These are phyloP conservation scores for Hanleya hanleyi DNA, from an alignment of 2,888 invertebrate species.

Conservation along the genomic window DNA sequence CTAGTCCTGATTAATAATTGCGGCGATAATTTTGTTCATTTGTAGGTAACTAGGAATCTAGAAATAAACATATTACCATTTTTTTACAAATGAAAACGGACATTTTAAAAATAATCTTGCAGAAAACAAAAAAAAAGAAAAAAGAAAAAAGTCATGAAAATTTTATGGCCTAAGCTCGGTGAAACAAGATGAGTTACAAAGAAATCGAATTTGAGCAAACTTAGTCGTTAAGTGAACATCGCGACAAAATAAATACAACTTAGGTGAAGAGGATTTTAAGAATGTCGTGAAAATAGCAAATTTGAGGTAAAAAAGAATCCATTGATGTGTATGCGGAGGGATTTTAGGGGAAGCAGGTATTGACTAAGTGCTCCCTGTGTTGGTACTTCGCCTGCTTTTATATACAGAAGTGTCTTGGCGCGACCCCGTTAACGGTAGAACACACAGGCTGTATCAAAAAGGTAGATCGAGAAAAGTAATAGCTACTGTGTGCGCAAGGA, in stretches of 20 bases:
- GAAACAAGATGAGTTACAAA: too few relatives aligned
- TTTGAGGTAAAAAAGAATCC: not conserved
- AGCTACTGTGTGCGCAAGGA: not conserved
- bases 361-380: not conserved
- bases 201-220: too few relatives aligned
- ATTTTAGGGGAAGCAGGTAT: not conserved
- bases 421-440: not conserved
- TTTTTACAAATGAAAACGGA: too few relatives aligned
- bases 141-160: too few relatives aligned
- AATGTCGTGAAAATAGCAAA: slow-evolving; percentile 7
- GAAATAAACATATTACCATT: too few relatives aligned
- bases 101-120: too few relatives aligned
- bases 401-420: not conserved
- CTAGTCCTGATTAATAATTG: too few relatives aligned
- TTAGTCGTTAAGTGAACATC: too few relatives aligned
- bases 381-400: not conserved
- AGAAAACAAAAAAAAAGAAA: too few relatives aligned
- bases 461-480: not conserved
- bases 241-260: not conserved
- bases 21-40: too few relatives aligned
- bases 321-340: not conserved
- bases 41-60: too few relatives aligned
- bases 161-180: too few relatives aligned
- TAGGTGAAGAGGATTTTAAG: not conserved
- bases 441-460: not conserved